Conservation (phyloP, 1,140 invertebrate genomes). For the Tetraneura akinire region DNA sequence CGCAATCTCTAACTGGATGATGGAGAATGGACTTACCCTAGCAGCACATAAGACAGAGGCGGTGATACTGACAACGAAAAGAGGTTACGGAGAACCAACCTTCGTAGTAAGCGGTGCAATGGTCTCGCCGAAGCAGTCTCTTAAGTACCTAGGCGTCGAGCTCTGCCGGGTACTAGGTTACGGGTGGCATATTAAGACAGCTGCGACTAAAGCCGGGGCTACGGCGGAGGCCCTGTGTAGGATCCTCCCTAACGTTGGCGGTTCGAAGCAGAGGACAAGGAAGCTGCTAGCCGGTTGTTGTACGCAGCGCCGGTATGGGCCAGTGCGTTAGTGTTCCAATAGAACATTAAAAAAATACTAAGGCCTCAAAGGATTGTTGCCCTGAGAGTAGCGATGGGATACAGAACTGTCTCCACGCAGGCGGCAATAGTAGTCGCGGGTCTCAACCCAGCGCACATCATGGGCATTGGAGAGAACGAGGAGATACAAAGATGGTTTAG, state of each 20-base stretch:
- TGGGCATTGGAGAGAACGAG: no score
- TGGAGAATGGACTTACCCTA: not conserved
- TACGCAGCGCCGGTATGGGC: not conserved
- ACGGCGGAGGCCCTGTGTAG: not conserved
- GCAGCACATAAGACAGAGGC: not conserved
- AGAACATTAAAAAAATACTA: not conserved
- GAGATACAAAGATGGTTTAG: no score
- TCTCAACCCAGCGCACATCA: not conserved
- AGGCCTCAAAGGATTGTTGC: not conserved
- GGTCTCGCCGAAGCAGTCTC: no score
- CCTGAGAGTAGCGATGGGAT: not conserved
- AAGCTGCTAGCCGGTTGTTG: not conserved
- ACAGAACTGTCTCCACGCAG: not conserved
- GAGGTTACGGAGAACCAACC: not conserved
- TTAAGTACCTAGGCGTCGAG: not conserved
- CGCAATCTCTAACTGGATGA: not conserved
- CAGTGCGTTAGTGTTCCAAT: not conserved
- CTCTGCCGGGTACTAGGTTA: not conserved
- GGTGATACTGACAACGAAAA: not conserved
- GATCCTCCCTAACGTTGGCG: not conserved
- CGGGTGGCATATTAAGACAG: not conserved
- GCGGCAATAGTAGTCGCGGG: not conserved
- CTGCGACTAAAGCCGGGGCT: not conserved
- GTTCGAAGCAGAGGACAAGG: not conserved
- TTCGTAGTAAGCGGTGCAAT: not conserved